Base-by-base conservation (phyloP, 2,888 invertebrate species). In the Peribatodes rhomboidaria region DNA sequence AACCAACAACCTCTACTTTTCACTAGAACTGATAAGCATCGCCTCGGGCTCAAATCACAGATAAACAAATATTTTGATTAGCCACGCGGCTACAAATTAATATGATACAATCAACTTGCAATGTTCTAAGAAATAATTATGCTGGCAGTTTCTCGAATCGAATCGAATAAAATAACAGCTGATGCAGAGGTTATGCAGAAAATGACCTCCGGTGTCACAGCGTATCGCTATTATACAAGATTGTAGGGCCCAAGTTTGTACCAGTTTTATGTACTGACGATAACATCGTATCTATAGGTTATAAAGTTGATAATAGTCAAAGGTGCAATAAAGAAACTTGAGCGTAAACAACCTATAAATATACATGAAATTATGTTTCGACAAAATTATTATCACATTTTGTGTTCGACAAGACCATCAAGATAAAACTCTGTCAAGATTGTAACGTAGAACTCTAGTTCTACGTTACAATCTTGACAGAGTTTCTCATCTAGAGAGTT, bases 1-100 rank as follows among this genome's bases (percentile, higher is more conserved):
- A 85, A 80, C 75, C 80, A 83, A 85, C 82, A 71, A 72, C 79
- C 81, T 80, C 77, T 80, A 72, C 7, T 74, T 83, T 81, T 87
- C 87, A 88, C 83, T 81, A 78, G 75, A 71, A 66, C 68, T 71
- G 89, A 90, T 89, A 85, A 75, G 69, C 76, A 89, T 90, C 89
- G 74, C 78, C 74, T 83, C 82, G 76, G 75, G 61, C 67, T 75
- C 72, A 71, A 68, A 70, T 74, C 68, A 69, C 67, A 76, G 81
- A 86, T 87, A 84, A 85, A 87, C 80, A 88, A 90, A 89, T 89
- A 86, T 88, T 90, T 88, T 88, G 88, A 89, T 89, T 86, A 80
- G 80, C 79, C 75, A 70, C 72, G 77, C 79, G 69, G 80, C 83
- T 81, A 88, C 86, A 89, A 89, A 89, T 89, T 84, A 87, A 69